Base-by-base conservation (phyloP, 2,113 vertebrate species). In the Tychaedon coryphoeus region DNA sequence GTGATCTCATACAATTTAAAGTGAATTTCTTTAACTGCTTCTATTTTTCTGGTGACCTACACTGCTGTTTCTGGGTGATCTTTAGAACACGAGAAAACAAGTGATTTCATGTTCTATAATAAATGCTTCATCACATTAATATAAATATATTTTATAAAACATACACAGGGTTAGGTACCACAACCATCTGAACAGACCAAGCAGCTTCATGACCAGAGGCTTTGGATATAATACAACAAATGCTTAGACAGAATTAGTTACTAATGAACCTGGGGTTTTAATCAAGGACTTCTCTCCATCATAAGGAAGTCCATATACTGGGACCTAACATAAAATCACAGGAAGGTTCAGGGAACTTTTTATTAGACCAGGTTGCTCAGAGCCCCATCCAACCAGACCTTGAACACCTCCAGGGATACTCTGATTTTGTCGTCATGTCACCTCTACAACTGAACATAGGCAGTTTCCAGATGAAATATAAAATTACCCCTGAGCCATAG, bases 181-280 rank as follows among this genome's bases (percentile, higher is more conserved):
- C 4, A 2, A 7, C 42, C 43, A 28, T 2, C 53, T 40, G 34
- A 48, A 40, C 24, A 40, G 42, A 81, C 14, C 34, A 28, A 48
- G 23, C 9, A 28, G 22, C 53, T 5, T 4, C 5, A 0, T 48
- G 14, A 23, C 3, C 34, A 18, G 18, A 2, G 14, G 8, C 18
- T 48, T 23, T 58, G 53, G 18, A 40, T 22, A 26, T 10, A 40
- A 28, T 12, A n/a, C 19, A 58, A 42, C 19, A 19, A 60, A 29
- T 19, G 14, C 9, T 81, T 5, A 40, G 7, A 29, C 2, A 5
- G 2, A n/a, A 29, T 29, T 60, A 17, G 7, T 19, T 77, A 25
- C 29, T 76, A 54, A 79, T 8, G 14, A 75, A 10, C 16, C 6
- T 2, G 51, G 19, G 5, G 29, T 70, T 67, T 65, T 77, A 45